Evolutionary conservation across 2,797 vertebrate species (phyloP).

Genomic region (Gastrophryne carolinensis): DNA sequence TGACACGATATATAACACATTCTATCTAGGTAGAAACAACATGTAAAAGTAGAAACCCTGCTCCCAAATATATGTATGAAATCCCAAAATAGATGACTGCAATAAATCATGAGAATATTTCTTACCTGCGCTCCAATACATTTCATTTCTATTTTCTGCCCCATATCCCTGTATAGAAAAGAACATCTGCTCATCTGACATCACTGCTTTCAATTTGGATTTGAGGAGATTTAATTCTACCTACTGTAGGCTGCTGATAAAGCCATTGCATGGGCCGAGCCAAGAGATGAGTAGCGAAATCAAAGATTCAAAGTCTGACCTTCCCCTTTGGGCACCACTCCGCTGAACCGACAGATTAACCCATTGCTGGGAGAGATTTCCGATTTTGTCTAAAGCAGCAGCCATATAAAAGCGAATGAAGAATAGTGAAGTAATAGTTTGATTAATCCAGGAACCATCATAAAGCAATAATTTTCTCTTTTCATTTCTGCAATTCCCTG

Average conservation of each 20-base stretch:
- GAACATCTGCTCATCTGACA: background rate
- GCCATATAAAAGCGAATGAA: constrained; percentile 2
- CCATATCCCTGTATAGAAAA: no score
- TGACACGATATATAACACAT: no score
- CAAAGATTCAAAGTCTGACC: background rate
- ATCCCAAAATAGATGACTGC: no score
- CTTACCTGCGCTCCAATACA: no score
- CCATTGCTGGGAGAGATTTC: background rate
- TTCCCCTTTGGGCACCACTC: background rate
- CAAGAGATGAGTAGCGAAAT: background rate
- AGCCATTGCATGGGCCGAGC: background rate
- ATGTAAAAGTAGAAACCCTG: no score
- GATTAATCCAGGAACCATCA: constrained; percentile 26
- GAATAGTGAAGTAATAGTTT: constrained; percentile 16
- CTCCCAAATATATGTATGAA: no score
- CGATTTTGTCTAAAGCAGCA: background rate
- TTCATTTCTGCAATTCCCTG: constrained; percentile 50
- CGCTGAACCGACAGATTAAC: constrained; percentile 7
- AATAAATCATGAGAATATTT: no score
- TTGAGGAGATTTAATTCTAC: background rate
- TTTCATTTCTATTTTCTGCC: no score
- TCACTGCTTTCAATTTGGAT: background rate
- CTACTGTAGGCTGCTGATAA: background rate
- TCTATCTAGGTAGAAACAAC: no score
- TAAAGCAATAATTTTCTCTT: constrained; percentile 46